phyloP scores from a whole-genome alignment of 2,113 vertebrate species.

The Danionella cerebrum region DNA sequence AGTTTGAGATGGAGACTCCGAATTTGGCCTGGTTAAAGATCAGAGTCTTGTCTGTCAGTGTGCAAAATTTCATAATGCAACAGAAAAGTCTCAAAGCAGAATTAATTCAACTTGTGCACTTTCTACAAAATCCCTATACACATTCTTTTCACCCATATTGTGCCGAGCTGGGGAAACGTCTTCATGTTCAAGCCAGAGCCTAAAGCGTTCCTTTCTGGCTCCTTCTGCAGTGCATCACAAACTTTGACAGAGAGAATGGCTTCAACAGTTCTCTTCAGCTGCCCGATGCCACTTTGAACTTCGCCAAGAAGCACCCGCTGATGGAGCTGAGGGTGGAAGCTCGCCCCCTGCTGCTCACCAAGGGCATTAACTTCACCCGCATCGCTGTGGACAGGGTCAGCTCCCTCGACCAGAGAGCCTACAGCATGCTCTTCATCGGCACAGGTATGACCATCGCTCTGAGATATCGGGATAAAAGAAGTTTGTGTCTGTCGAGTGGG shows the following conservation, averaged over 20 bases:
- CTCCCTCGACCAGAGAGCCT: constrained; percentile 69
- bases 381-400: constrained; percentile 77
- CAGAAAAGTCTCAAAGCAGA: too few relatives aligned
- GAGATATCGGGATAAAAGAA: too few relatives aligned
- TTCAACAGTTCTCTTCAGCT: constrained; percentile 86
- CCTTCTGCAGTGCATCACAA: constrained; percentile 79
- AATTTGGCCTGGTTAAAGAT: too few relatives aligned
- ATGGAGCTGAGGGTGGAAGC: constrained; percentile 80
- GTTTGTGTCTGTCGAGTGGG: neutral
- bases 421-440: constrained; percentile 86
- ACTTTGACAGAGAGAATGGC: constrained; percentile 76
- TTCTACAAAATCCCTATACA: too few relatives aligned
- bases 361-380: constrained; percentile 85
- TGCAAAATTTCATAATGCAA: too few relatives aligned
- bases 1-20: too few relatives aligned
- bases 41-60: too few relatives aligned
- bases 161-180: too few relatives aligned
- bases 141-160: too few relatives aligned
- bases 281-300: constrained; percentile 90
- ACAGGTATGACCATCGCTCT: constrained; percentile 70
- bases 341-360: constrained; percentile 88
- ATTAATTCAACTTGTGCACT: too few relatives aligned
- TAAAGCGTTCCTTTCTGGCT: neutral
- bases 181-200: neutral
- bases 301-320: constrained; percentile 92